These are phyloP conservation scores for Acridotheres tristis DNA, from an alignment of 2,797 vertebrate genomes.

Conservation along the genomic window DNA sequence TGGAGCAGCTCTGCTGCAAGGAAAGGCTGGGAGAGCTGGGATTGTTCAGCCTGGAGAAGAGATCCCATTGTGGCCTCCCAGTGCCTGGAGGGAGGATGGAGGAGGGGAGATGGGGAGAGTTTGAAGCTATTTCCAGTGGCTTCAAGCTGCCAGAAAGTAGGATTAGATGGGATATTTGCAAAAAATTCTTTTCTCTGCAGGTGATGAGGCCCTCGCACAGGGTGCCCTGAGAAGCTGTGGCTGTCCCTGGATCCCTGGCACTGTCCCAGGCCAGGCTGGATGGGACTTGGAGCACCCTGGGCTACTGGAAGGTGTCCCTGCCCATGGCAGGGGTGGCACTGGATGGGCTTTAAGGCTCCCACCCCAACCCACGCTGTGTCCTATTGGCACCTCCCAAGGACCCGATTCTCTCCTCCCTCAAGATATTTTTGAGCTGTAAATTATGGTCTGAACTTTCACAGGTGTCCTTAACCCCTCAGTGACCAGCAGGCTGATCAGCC, in stretches of 20 bases:
- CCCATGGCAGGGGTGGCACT: fast-evolving
- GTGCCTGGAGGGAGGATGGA: background rate
- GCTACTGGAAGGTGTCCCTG: background rate
- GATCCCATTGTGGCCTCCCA: background rate
- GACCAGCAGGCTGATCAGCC: background rate
- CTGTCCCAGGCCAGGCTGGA: background rate
- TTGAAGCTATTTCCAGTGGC: no score
- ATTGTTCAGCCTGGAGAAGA: background rate
- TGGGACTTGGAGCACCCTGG: fast-evolving
- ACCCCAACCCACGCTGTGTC: background rate
- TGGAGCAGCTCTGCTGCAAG: background rate
- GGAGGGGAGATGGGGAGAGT: background rate
- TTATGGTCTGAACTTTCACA: background rate
- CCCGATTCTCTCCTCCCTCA: background rate
- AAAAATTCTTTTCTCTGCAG: background rate
- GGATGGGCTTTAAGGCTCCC: background rate
- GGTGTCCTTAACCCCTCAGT: background rate
- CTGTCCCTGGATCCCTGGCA: background rate
- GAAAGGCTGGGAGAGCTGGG: background rate
- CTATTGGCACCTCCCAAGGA: fast-evolving
- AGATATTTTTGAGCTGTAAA: background rate
- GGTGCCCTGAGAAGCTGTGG: background rate
- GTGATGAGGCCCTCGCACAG: background rate
- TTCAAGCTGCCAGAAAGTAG: fast-evolving
- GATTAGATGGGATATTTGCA: no score